phyloP scores from a whole-genome alignment of 2,797 vertebrate species.

The Falco rusticolus region DNA sequence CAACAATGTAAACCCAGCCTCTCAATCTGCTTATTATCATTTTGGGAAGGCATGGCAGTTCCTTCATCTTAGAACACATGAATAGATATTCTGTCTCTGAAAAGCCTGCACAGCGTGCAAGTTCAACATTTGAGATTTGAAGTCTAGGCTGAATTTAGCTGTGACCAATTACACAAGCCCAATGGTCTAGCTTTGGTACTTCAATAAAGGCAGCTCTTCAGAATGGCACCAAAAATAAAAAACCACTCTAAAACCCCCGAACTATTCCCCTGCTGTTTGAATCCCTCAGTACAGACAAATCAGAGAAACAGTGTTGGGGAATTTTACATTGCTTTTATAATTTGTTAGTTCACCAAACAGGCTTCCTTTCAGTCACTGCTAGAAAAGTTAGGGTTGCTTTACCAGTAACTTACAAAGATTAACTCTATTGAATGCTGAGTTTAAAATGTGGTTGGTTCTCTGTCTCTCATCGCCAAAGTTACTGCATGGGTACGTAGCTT shows the following conservation, averaged over 20 bases:
- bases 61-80: neutral
- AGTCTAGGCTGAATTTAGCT: neutral
- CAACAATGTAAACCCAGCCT: neutral
- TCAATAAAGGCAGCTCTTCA: neutral
- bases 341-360: neutral
- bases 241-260: neutral
- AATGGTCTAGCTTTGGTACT: neutral
- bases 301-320: neutral
- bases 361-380: neutral
- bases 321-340: neutral
- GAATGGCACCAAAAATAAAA: neutral
- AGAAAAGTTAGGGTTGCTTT: neutral
- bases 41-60: neutral
- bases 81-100: neutral
- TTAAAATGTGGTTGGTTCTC: neutral
- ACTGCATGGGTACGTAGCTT: neutral
- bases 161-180: neutral
- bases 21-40: neutral
- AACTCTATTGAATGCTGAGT: neutral
- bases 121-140: neutral
- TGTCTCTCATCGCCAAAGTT: neutral
- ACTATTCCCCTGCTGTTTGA: neutral
- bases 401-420: neutral
- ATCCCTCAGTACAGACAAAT: neutral
- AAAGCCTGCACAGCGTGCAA: accelerated